These are phyloP conservation scores for Autographa pulchrina DNA, from an alignment of 2,888 invertebrate genomes.

Conservation along the genomic window DNA sequence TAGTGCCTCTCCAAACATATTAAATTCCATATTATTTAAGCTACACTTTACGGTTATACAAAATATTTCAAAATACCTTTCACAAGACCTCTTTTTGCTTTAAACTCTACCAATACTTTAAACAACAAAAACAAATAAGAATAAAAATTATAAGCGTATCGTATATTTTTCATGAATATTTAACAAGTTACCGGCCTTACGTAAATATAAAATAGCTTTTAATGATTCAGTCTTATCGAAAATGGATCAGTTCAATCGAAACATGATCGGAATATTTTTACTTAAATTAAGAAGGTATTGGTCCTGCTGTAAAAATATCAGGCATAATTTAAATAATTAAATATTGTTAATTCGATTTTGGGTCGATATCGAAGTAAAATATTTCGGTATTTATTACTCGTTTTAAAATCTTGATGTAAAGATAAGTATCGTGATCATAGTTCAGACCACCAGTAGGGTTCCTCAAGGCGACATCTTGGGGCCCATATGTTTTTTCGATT, in stretches of 20 bases:
- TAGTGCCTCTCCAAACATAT: conserved; percentile 34
- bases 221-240: conserved; percentile 75
- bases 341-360: conserved; percentile 11
- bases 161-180: conserved; percentile 75
- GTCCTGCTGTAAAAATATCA: conserved; percentile 31
- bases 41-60: conserved; percentile 21
- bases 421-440: neutral
- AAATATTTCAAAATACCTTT: conserved; percentile 17
- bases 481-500: neutral
- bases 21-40: conserved; percentile 20
- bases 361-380: neutral
- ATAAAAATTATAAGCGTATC: conserved; percentile 52
- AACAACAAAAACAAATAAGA: conserved; percentile 51
- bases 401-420: neutral
- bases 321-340: neutral
- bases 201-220: conserved; percentile 80
- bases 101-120: neutral
- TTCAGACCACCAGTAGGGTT: neutral
- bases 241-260: conserved; percentile 74
- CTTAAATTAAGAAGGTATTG: conserved; percentile 52
- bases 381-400: neutral
- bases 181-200: conserved; percentile 77
- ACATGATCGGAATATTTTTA: conserved; percentile 75
- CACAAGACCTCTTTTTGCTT: conserved; percentile 3
- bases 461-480: neutral